Conservation (phyloP, 2,113 vertebrate species). For the Daubentonia madagascariensis region DNA sequence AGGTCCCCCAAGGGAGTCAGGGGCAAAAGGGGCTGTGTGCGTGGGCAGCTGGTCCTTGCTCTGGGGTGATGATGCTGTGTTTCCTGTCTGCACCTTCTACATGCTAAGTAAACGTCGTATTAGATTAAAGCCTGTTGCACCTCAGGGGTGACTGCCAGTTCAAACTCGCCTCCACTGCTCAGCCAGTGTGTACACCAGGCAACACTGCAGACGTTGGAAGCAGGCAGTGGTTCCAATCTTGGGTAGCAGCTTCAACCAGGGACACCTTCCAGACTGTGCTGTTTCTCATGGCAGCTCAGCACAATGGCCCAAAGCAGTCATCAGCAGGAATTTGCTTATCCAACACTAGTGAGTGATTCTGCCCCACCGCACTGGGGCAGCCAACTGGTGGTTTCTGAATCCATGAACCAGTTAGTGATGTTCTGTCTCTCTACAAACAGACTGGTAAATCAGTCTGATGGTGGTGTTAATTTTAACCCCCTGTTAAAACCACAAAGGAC, state of each 20-base stretch:
- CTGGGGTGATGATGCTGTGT: not conserved
- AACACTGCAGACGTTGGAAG: rapidly evolving
- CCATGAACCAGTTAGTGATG: rapidly evolving
- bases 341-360: rapidly evolving
- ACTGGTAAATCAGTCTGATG: not conserved
- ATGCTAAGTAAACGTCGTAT: not conserved
- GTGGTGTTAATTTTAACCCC: not conserved
- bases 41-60: not conserved
- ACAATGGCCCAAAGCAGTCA: rapidly evolving
- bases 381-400: not conserved
- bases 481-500: not conserved
- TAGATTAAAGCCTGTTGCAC: not conserved
- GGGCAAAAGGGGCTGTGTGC: not conserved
- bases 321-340: too few species aligned
- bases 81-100: not conserved
- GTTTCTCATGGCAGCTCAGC: rapidly evolving
- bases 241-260: not conserved
- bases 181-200: not conserved
- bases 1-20: rapidly evolving
- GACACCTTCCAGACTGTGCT: not conserved
- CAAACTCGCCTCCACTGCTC: not conserved
- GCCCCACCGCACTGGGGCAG: not conserved
- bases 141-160: not conserved
- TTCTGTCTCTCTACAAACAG: not conserved
- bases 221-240: not conserved